Conservation (phyloP, 2,888 invertebrate genomes). For the Yponomeuta cagnagella region DNA sequence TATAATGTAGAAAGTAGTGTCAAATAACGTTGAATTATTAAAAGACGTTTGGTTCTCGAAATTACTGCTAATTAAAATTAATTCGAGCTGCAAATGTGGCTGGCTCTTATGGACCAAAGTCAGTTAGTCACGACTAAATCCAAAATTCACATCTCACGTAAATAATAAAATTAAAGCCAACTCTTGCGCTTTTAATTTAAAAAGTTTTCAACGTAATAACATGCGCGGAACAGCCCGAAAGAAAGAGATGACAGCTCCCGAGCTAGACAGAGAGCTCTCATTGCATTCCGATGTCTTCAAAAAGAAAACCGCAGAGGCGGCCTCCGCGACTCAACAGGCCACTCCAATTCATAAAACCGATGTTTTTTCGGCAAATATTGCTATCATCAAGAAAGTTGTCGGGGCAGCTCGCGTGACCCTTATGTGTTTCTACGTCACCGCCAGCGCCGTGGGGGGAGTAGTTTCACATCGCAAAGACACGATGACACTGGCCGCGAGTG, state of each 20-base stretch:
- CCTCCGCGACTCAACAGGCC: not conserved
- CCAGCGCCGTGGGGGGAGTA: not conserved
- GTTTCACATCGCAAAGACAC: not conserved
- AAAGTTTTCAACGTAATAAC: not conserved
- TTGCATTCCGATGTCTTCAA: constrained; percentile 10
- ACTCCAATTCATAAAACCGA: not conserved
- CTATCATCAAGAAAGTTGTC: constrained; percentile 12
- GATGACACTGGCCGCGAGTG: not conserved
- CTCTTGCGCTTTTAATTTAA: too few relatives aligned
- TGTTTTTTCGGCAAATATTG: constrained; percentile 9
- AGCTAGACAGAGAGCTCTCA: constrained; percentile 6
- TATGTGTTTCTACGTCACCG: not conserved
- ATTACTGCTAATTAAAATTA: too few relatives aligned
- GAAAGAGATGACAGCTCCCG: constrained; percentile 3
- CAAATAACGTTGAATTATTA: too few relatives aligned
- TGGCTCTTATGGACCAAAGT: too few relatives aligned
- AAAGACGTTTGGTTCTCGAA: too few relatives aligned
- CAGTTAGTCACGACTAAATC: too few relatives aligned
- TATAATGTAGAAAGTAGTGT: too few relatives aligned
- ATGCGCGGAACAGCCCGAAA: not conserved
- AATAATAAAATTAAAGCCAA: too few relatives aligned
- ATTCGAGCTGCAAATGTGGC: too few relatives aligned
- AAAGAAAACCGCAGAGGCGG: constrained; percentile 7
- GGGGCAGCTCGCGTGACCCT: constrained; percentile 2
- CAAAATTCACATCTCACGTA: too few relatives aligned